phyloP scores from a whole-genome alignment of 2,797 vertebrate genomes.

The Cyclura pinguis region DNA sequence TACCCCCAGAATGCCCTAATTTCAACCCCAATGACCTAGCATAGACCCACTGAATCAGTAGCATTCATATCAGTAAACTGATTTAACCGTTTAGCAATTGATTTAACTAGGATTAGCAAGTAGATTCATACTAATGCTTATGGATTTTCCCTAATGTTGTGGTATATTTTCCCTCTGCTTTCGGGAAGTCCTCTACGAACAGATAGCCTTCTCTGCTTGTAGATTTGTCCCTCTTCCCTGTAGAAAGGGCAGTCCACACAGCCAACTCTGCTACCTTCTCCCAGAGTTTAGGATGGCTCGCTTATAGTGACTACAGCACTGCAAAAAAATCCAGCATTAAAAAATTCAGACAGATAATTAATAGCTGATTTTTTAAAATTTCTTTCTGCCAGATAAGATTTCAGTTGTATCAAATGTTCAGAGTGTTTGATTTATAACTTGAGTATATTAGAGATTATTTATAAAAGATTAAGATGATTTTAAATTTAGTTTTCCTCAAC shows the following conservation, averaged over 20 bases:
- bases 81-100: too few relatives aligned
- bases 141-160: too few relatives aligned
- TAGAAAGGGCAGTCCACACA: not conserved
- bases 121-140: too few relatives aligned
- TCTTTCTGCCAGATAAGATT: slow-evolving; percentile 10
- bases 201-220: not conserved
- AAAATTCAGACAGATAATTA: not conserved
- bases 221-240: not conserved
- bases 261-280: not conserved
- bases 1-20: not conserved
- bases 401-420: slow-evolving; percentile 33
- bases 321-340: not conserved
- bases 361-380: not conserved
- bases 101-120: too few relatives aligned
- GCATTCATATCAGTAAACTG: too few relatives aligned
- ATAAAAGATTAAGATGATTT: slow-evolving; percentile 55
- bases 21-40: not conserved
- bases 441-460: slow-evolving; percentile 50
- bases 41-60: too few relatives aligned
- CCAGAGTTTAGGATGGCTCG: not conserved
- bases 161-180: not conserved
- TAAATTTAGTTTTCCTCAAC: slow-evolving; percentile 16
- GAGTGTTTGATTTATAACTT: not conserved
- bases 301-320: not conserved
- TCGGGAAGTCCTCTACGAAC: too few relatives aligned